phyloP scores from a whole-genome alignment of 2,113 vertebrate genomes.

The Ovis aries region ARS-UI_Ramb_v3.0 NC_056065.1:38002501-38003000 shows the following conservation, averaged over 20 bases:
- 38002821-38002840: background rate
- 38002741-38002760: background rate
- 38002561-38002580: background rate
- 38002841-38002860: background rate
- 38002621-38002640: background rate
- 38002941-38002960: background rate
- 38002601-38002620: background rate
- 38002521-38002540: background rate
- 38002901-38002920: background rate
- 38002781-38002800: background rate
- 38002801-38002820: background rate
- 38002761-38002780: background rate
- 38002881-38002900: background rate
- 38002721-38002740: background rate
- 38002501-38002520: background rate
- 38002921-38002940: background rate
- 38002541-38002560: background rate
- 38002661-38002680: background rate
- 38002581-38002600: background rate
- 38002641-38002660: background rate
- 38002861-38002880: background rate
- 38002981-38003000: background rate
- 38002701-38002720: background rate
- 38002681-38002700: background rate
- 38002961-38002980: background rate